A percentile compares a stretch with the other conserved stretches of the same genome.
These are phyloP conservation scores for Proctacanthus coquilletti DNA, from an alignment of 1,140 invertebrate genomes.

Conservation along the genomic window DNA sequence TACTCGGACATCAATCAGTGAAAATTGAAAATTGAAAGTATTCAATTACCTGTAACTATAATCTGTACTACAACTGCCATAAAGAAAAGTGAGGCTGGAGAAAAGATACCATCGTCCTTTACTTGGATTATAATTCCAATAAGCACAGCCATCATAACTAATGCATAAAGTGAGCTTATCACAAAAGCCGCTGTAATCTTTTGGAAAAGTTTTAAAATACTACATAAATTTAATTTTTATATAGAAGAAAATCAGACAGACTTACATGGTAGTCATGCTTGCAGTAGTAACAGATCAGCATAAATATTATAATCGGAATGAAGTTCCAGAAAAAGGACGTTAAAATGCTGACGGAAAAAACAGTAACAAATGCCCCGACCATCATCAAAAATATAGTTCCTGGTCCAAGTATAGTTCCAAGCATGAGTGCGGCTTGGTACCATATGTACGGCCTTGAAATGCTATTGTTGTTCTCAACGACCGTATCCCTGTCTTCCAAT, in stretches of 20 bases:
- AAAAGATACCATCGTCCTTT: constrained; percentile 56
- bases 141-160: constrained; percentile 87
- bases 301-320: constrained; percentile 56
- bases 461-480: constrained; percentile 67
- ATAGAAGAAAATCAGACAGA: constrained; percentile 1
- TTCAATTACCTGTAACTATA: constrained; percentile 36
- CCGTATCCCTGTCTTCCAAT: constrained; percentile 51
- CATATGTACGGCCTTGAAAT: constrained; percentile 69
- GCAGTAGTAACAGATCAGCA: constrained; percentile 54
- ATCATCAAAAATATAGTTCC: constrained; percentile 84
- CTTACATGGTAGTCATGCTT: constrained; percentile 57
- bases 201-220: constrained; percentile 10
- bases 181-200: constrained; percentile 59
- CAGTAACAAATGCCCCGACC: constrained; percentile 71
- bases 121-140: constrained; percentile 75
- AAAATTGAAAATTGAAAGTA: background rate
- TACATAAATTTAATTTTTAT: background rate
- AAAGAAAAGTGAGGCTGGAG: constrained; percentile 67
- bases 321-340: constrained; percentile 64
- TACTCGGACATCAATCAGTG: too few relatives aligned
- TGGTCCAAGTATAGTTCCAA: constrained; percentile 27
- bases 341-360: constrained; percentile 63
- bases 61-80: constrained; percentile 43
- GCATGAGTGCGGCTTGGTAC: constrained; percentile 55
- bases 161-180: constrained; percentile 61